phyloP scores from a whole-genome alignment of 2,113 vertebrate genomes.

The Smithornis capensis region DNA sequence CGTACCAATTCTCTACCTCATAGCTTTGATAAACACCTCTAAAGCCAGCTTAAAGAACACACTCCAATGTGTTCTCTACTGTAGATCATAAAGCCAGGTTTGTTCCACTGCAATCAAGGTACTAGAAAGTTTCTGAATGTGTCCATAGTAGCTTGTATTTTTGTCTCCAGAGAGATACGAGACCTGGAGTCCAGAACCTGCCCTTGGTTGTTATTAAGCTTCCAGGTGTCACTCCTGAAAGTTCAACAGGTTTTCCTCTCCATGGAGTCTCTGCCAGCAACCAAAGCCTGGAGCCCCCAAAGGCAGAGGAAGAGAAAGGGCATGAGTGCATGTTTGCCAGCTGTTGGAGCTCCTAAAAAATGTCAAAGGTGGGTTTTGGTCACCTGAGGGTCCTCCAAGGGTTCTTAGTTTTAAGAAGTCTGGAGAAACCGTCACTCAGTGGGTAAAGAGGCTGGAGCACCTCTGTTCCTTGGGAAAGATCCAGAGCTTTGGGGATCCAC shows the following conservation, averaged over 20 bases:
- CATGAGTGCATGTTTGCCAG: accelerated
- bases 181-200: not conserved
- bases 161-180: not conserved
- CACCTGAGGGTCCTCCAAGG: not conserved
- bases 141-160: not conserved
- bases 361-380: not conserved
- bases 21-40: not conserved
- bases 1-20: not conserved
- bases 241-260: not conserved
- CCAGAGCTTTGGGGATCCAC: not conserved
- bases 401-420: not conserved
- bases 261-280: not conserved
- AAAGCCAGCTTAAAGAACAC: not conserved
- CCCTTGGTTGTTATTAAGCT: not conserved
- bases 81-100: not conserved
- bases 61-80: not conserved
- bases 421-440: not conserved
- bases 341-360: not conserved
- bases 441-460: not conserved
- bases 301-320: not conserved
- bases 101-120: not conserved
- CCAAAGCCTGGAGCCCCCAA: accelerated
- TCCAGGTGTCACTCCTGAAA: not conserved
- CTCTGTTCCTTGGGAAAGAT: not conserved
- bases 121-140: not conserved